Evolutionary conservation across 2,888 invertebrate species (phyloP).

Genomic region (Lacanobia wlatinum): DNA sequence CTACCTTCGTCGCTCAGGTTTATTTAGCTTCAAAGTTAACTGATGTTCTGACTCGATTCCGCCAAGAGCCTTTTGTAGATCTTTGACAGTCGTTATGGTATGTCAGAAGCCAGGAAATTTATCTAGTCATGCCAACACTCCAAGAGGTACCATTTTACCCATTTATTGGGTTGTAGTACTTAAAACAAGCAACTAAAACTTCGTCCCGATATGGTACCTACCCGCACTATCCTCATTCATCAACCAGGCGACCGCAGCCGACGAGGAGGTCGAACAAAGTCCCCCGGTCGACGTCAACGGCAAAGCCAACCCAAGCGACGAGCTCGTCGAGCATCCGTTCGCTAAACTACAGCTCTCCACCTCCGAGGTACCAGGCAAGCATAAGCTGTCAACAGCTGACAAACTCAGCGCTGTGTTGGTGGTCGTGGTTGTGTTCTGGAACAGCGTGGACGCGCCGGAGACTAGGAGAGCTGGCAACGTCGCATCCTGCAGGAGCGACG

Average conservation of each 20-base stretch:
- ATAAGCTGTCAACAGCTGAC: slow-evolving; percentile 78
- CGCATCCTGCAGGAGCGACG: slow-evolving; percentile 85
- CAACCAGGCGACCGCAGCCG: slow-evolving; percentile 89
- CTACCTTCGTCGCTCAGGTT: too few species aligned
- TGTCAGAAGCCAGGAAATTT: too few species aligned
- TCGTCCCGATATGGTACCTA: slow-evolving; percentile 62
- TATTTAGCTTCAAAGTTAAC: too few species aligned
- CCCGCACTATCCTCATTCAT: slow-evolving; percentile 91
- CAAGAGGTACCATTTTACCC: too few species aligned
- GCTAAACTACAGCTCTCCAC: slow-evolving; percentile 83
- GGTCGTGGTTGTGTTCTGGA: slow-evolving; percentile 83
- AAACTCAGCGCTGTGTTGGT: slow-evolving; percentile 71
- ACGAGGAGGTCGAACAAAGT: slow-evolving; percentile 85
- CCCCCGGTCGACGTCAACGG: slow-evolving; percentile 85
- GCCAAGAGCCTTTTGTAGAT: too few species aligned
- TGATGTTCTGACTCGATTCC: too few species aligned
- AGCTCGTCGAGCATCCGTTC: slow-evolving; percentile 85
- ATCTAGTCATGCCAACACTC: too few species aligned
- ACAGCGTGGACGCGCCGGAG: slow-evolving; percentile 84
- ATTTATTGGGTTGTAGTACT: too few species aligned
- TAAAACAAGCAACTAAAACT: slow-evolving; percentile 1
- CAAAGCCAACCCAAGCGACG: slow-evolving; percentile 81
- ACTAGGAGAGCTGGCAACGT: slow-evolving; percentile 86
- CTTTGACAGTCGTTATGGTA: too few species aligned
- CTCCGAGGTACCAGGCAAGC: slow-evolving; percentile 75